Conservation (phyloP, 2,113 vertebrate species). For the Sebastes schlegelii region DNA sequence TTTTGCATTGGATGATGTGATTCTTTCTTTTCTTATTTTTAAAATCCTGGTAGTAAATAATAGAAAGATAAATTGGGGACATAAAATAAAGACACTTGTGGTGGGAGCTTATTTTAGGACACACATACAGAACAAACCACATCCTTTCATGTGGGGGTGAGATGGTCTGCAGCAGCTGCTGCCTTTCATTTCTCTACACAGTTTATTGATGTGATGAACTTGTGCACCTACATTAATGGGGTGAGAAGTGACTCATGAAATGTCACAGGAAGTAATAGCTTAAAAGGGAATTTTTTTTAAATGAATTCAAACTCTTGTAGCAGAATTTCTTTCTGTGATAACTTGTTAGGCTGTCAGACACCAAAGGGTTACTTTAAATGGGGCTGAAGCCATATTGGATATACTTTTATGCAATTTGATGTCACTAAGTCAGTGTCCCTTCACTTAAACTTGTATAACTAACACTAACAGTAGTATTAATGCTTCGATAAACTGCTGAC, state of each 20-base stretch:
- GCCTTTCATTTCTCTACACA: constrained; percentile 2
- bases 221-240: not conserved
- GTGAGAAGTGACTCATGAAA: not conserved
- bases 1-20: not conserved
- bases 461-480: not conserved
- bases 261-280: not conserved
- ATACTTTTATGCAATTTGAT: not conserved
- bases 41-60: not conserved
- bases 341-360: not conserved
- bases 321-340: not conserved
- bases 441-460: not conserved
- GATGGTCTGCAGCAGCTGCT: constrained; percentile 21
- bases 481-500: not conserved
- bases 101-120: not conserved
- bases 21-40: not conserved
- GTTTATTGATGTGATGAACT: not conserved
- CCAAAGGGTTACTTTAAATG: not conserved
- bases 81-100: constrained; percentile 2
- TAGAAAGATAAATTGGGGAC: not conserved
- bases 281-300: not conserved
- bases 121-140: constrained; percentile 20
- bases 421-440: not conserved
- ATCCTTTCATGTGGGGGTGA: constrained; percentile 33
- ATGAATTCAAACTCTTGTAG: not conserved
- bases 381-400: not conserved